Base-by-base conservation (phyloP, 2,797 vertebrate species). In the Poeciliopsis presidionis region DNA sequence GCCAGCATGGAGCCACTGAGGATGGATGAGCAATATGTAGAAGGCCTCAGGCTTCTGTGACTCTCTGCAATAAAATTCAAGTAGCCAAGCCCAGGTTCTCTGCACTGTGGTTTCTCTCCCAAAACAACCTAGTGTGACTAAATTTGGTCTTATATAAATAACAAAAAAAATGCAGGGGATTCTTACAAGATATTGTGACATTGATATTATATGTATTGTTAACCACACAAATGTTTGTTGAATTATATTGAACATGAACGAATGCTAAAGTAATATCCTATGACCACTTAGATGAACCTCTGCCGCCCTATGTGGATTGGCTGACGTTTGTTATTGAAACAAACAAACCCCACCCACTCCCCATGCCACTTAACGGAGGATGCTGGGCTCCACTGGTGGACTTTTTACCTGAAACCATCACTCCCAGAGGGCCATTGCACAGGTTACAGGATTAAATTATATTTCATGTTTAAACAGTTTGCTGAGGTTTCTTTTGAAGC, bases 311-410 rank as follows among this genome's bases (percentile, higher is more conserved):
- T 73, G 96, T 96, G 63, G 96, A 97, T 77, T 99, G 98, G 98
- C 90, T 99, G 80, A 89, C 97, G 84, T 96, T 93, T 75, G 97
- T 99, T 22, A 92, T 96, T 67, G 98, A 99, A 88, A 96, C 94
- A 90, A 99, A 98, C 82, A 96, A 97, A 78, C 97, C 98, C 0
- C 97, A 97, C 78, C 96, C 98, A 36, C 93, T 99, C 63, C 98
- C 98, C 4, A 98, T 99, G 98, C 98, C 98, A 41, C 95, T 96
- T 75, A 99, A 96, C 5, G 98, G 98, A 85, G 98, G 98, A 9
- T 99, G 98, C 55, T 99, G 98, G 98, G 98, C 98, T 69, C 98
- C 98, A 0, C 94, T 99, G 75, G 98, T 99, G 81, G 98, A 99
- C 94, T 99, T 97, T 74, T 95, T 99, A 74, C 98, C 98, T 18